Evolutionary conservation across 2,888 invertebrate species (phyloP), one percentile per base, ranked within the genome.

Genomic region (Linnaemya vulpina): DNA sequence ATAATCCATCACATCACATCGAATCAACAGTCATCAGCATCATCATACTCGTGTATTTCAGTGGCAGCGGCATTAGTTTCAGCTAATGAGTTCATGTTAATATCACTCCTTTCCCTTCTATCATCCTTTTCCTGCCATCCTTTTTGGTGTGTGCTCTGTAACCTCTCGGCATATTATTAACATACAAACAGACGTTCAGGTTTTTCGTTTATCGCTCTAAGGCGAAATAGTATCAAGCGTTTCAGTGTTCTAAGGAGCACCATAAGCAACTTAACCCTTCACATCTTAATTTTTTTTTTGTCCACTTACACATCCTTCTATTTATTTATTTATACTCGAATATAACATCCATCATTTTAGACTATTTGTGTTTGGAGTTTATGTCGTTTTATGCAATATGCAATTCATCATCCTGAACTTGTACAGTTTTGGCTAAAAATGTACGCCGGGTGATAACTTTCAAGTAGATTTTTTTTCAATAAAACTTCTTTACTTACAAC

Each of bases 271-370:
- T 22, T 70, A 43, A 55, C 63, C 11, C 10, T 65, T 55, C 58
- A 46, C 17, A 55, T 17, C 55, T 53, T 46, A 15, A 5, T 30
- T n/a, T 43, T n/a, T 46, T 63, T 53, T 68, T 49, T 67, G 38
- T 51, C 58, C 82, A 71, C 58, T 62, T 67, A 43, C 30, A 35
- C 70, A 68, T 75, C 20, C 55, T 65, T 62, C 40, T 49, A 76
- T 70, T 75, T 84, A 70, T 65, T 53, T 71, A 80, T 79, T 83
- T 80, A 67, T 79, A 15, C 35, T 40, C 20, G 15, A 46, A 49
- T 49, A 67, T 53, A 76, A 73, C 80, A 84, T 80, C 68, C 76
- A 80, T 84, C 84, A 84, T 80, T 73, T 76, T 73, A 79, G 71
- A 84, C 51, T 76, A 65, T 84, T 84, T 71, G 63, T 84, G 63